A percentile compares a stretch with the other conserved stretches of the same genome.
These are phyloP conservation scores for Drosophila longiperda DNA, from an alignment of 2,888 invertebrate species.

Conservation along the genomic window DNA sequence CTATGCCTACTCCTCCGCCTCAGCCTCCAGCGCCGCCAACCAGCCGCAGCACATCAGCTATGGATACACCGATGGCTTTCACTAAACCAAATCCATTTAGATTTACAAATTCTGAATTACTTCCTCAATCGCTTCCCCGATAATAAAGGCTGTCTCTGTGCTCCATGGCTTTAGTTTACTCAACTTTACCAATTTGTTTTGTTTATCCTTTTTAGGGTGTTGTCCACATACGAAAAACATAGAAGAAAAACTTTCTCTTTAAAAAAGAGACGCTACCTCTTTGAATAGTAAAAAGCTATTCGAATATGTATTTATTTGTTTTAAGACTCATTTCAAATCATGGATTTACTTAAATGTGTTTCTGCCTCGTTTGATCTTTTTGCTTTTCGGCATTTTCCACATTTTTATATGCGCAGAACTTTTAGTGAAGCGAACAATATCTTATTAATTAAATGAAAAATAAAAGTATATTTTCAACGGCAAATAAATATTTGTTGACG, in stretches of 20 bases:
- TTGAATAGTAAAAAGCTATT: too few species aligned
- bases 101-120: constrained; percentile 5
- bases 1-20: constrained; percentile 72
- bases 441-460: constrained; percentile 2
- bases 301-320: too few species aligned
- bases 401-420: neutral
- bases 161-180: constrained; percentile 31
- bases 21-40: constrained; percentile 71
- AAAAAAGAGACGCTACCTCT: too few species aligned
- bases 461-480: neutral
- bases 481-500: constrained; percentile 1
- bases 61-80: constrained; percentile 63
- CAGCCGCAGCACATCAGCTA: constrained; percentile 82
- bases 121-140: neutral
- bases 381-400: neutral
- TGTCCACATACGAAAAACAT: neutral
- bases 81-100: constrained; percentile 40
- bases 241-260: too few species aligned
- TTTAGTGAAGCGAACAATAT: neutral
- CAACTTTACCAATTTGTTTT: neutral
- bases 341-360: neutral
- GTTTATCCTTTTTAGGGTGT: neutral
- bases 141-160: constrained; percentile 65
- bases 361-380: neutral
- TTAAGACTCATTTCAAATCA: too few species aligned